phyloP scores from a whole-genome alignment of 2,113 vertebrate species.

The Semnopithecus entellus region DNA sequence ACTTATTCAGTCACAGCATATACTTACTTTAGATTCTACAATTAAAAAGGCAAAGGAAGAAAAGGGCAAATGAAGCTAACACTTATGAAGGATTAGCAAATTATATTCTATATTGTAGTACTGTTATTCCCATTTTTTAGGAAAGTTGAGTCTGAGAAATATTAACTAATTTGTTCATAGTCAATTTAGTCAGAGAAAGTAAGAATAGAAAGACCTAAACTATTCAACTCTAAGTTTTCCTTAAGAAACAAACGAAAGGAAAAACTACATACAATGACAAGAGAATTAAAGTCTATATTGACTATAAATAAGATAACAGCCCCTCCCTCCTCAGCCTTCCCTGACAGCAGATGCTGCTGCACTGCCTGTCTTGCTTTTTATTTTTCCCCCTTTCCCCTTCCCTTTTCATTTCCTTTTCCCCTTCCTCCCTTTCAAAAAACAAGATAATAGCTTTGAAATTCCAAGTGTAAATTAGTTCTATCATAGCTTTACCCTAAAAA shows the following conservation, averaged over 20 bases:
- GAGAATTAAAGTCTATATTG: conserved; percentile 28
- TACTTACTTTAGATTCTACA: background rate
- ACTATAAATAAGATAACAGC: background rate
- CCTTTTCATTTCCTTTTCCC: too few relatives aligned
- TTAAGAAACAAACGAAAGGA: background rate
- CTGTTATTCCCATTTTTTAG: background rate
- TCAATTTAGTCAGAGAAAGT: conserved; percentile 14
- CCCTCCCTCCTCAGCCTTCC: too few relatives aligned
- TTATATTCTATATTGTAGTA: background rate
- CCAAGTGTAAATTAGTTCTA: conserved; percentile 38
- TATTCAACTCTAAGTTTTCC: background rate
- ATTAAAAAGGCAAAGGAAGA: background rate
- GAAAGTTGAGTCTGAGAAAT: conserved; percentile 17
- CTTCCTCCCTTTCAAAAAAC: too few relatives aligned
- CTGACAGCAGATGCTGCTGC: too few relatives aligned
- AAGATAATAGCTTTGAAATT: conserved; percentile 39
- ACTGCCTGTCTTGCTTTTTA: too few relatives aligned
- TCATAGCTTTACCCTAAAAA: conserved; percentile 4
- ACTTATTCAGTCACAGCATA: background rate
- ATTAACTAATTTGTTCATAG: conserved; percentile 19
- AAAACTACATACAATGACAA: background rate
- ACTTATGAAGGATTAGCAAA: conserved; percentile 4
- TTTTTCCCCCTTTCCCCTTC: too few relatives aligned
- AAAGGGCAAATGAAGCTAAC: background rate
- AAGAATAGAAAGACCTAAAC: background rate